Evolutionary conservation across 37 sponge, comb jelly and placozoan genomes (phyloP).

Genomic region (Geodia barretti): DNA sequence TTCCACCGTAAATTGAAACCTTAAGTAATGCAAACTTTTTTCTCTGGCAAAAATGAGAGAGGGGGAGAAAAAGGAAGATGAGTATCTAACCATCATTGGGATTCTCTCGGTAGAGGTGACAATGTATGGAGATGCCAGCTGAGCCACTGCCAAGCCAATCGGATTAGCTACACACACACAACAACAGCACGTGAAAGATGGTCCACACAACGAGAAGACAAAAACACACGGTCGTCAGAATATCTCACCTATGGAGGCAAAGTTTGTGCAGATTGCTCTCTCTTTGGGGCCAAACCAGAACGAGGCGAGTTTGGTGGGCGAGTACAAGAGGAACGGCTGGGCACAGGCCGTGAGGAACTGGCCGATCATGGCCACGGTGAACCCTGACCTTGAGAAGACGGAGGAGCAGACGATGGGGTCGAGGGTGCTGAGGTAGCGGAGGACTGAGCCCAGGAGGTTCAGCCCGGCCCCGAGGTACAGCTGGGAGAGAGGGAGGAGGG

Average conservation of each 20-base stretch:
- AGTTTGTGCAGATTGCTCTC: slow-evolving; percentile 57
- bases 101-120: slow-evolving; percentile 37
- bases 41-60: no score
- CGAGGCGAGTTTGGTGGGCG: slow-evolving; percentile 84
- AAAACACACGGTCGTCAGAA: background rate
- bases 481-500: slow-evolving; percentile 4
- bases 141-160: slow-evolving; percentile 70
- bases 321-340: slow-evolving; percentile 79
- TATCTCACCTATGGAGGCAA: slow-evolving; percentile 61
- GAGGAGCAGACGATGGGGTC: slow-evolving; percentile 30
- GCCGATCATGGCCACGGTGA: slow-evolving; percentile 63
- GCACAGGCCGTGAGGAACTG: slow-evolving; percentile 74
- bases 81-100: slow-evolving; percentile 42
- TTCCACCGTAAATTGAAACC: no score
- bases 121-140: slow-evolving; percentile 57
- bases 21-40: no score
- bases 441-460: slow-evolving; percentile 59
- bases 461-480: slow-evolving; percentile 60
- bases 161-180: slow-evolving; percentile 88
- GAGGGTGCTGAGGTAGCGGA: slow-evolving; percentile 60
- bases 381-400: slow-evolving; percentile 21
- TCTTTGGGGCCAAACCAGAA: slow-evolving; percentile 89
- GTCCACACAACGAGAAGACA: background rate
- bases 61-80: background rate
- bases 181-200: no score